Percentiles rank a stretch among this genome's conserved stretches.
Conservation (phyloP, 2,797 vertebrate genomes). For the Gymnoscopelus braueri region DNA sequence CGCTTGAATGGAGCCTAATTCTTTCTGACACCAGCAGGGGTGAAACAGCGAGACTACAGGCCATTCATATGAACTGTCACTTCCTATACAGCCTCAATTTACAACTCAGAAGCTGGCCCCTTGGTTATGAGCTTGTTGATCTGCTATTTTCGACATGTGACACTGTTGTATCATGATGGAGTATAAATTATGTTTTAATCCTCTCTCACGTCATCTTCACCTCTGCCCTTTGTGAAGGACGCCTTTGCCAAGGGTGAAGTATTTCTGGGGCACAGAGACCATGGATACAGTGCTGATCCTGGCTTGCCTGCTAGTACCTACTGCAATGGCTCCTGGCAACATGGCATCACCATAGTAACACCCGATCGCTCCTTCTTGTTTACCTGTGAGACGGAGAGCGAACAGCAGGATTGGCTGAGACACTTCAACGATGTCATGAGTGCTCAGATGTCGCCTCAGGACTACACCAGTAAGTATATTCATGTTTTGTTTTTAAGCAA, state of each 20-base stretch:
- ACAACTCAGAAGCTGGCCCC: no score
- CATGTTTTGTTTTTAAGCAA: no score
- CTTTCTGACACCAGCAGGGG: no score
- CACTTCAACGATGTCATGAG: constrained; percentile 81
- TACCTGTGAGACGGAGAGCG: constrained; percentile 87
- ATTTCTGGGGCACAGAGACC: constrained; percentile 86
- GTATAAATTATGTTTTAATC: background rate
- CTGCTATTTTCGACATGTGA: no score
- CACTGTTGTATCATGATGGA: no score
- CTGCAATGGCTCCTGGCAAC: constrained; percentile 84
- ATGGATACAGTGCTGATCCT: constrained; percentile 79
- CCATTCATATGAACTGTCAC: no score
- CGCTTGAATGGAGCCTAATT: no score
- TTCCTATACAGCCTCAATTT: no score
- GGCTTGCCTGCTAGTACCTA: constrained; percentile 82
- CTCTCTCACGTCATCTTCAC: background rate
- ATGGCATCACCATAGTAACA: constrained; percentile 88
- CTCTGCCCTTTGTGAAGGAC: constrained; percentile 74
- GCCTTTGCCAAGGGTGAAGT: constrained; percentile 93
- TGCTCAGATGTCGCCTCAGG: constrained; percentile 89
- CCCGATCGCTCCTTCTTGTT: constrained; percentile 90
- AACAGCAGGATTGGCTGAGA: constrained; percentile 87
- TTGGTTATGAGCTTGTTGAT: no score
- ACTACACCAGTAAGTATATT: constrained; percentile 85
- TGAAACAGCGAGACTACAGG: no score